Base-by-base conservation (phyloP, 2,888 invertebrate genomes). In the Plutella xylostella region DNA sequence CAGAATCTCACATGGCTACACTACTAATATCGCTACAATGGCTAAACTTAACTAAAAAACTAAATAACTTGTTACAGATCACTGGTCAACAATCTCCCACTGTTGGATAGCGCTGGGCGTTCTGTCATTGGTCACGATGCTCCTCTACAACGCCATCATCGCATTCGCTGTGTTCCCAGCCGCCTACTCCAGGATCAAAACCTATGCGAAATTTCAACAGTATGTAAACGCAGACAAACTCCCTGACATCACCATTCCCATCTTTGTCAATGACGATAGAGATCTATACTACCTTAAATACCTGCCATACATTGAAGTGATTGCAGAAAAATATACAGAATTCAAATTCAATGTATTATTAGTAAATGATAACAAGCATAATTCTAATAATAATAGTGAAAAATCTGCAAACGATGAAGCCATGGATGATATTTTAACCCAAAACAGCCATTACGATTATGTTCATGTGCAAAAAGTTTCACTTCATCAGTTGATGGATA, bases 31-130 rank as follows among this genome's bases (percentile, higher is more conserved):
- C n/a, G n/a, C n/a, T n/a, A n/a, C n/a, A n/a, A n/a, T n/a, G n/a
- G n/a, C n/a, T n/a, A n/a, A n/a, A n/a, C n/a, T n/a, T n/a, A n/a
- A n/a, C n/a, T n/a, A n/a, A n/a, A n/a, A n/a, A n/a, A n/a, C n/a
- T n/a, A n/a, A n/a, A n/a, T n/a, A n/a, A n/a, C n/a, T n/a, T 37
- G 49, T 72, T 76, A 45, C 77, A 83, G 82, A 70, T 52, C 68
- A 79, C 48, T 72, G 75, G 68, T 62, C 72, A n/a, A 63, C 74
- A 35, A 49, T 76, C 4, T 57, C 60, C 4, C 76, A 72, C 51
- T 77, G 71, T 74, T 82, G 79, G 78, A 58, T 76, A 51, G 72
- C 65, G 47, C 51, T 80, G 52, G 72, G 65, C 30, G 79, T 80
- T 75, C 64, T 80, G 43, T 66, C 63, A 14, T 48, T 83, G 30